Base-by-base conservation (phyloP, 2,888 invertebrate species). In the Aleiodes leptofemur region DNA sequence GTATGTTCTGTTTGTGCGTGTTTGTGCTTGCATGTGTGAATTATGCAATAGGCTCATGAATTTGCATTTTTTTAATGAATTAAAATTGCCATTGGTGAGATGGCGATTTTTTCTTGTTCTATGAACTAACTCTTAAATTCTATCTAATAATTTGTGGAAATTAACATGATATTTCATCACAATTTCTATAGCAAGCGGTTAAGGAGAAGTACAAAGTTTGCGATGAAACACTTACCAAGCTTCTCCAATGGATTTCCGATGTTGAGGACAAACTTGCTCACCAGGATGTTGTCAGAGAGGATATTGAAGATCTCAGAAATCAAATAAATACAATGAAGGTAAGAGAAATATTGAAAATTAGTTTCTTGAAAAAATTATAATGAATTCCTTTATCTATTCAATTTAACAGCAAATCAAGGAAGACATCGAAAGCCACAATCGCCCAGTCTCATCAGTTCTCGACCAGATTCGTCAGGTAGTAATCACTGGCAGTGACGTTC, bases 171-270 rank as follows among this genome's bases (percentile, higher is more conserved):
- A 13, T 75, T 76, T 75, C 50, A 64, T 77, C 72, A 76, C 82
- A 84, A 85, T 88, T 86, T 86, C 91, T 93, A 82, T 92, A 97
- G 97, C 96, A 97, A 96, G 97, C 97, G 86, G 96, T 97, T 83
- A 96, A 97, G 91, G 97, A 97, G 90, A 97, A 97, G 90, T 97
- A 97, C 92, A 95, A 95, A 88, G 92, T 96, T 84, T 97, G 97
- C 90, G 96, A 96, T 90, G 96, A 97, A 89, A 95, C 94, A 56
- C 92, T 97, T 76, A 94, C 94, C 78, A 96, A 96, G 88, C 92
- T 97, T 76, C 91, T 97, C 83, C 94, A 95, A 90, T 97, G 97
- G 97, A 94, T 98, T 82, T 92, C 93, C 31, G 94, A 95, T 77
- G 92, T 97, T 8, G 97, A 98, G 90, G 94, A 95, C 80, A 93